These are phyloP conservation scores for Pterophyllum scalare DNA, from an alignment of 2,113 vertebrate genomes.

Conservation along the genomic window DNA sequence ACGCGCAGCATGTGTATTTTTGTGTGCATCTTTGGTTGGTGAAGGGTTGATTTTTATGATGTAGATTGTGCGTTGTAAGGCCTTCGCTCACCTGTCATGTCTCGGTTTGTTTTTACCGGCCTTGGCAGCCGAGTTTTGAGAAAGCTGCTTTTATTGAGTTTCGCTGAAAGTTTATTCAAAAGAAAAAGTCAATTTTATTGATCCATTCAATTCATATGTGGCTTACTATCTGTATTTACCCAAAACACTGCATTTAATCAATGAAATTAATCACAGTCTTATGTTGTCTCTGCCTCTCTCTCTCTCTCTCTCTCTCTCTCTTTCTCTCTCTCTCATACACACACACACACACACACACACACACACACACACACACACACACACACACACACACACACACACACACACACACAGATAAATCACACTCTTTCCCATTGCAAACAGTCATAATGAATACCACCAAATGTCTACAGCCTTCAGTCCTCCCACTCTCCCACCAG, in stretches of 20 bases:
- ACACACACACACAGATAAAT: slow-evolving; percentile 16
- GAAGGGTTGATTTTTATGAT: slow-evolving; percentile 15
- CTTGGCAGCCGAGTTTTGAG: slow-evolving; percentile 55
- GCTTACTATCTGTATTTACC: slow-evolving; percentile 73
- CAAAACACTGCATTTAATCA: slow-evolving; percentile 74
- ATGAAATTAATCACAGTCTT: slow-evolving; percentile 72
- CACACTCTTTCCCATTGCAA: slow-evolving; percentile 62
- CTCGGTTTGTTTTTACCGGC: slow-evolving; percentile 60
- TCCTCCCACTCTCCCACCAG: slow-evolving; percentile 79
- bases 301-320: too few relatives aligned
- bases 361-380: slow-evolving; percentile 35
- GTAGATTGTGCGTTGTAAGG: slow-evolving; percentile 16
- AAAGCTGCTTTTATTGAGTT: slow-evolving; percentile 56
- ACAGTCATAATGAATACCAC: slow-evolving; percentile 69
- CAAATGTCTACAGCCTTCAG: slow-evolving; percentile 62
- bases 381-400: slow-evolving; percentile 25
- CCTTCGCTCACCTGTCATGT: slow-evolving; percentile 53
- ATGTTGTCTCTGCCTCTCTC: slow-evolving; percentile 41
- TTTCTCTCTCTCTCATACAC: too few relatives aligned
- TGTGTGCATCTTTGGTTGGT: slow-evolving; percentile 5
- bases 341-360: slow-evolving; percentile 9
- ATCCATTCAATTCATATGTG: slow-evolving; percentile 68
- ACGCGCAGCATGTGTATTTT: not conserved
- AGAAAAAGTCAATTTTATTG: slow-evolving; percentile 65
- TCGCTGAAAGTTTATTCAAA: slow-evolving; percentile 64